Percentiles rank a stretch among this genome's conserved stretches.
phyloP scores from a whole-genome alignment of 1,140 invertebrate species.

The Pachypeltis micranthus region DNA sequence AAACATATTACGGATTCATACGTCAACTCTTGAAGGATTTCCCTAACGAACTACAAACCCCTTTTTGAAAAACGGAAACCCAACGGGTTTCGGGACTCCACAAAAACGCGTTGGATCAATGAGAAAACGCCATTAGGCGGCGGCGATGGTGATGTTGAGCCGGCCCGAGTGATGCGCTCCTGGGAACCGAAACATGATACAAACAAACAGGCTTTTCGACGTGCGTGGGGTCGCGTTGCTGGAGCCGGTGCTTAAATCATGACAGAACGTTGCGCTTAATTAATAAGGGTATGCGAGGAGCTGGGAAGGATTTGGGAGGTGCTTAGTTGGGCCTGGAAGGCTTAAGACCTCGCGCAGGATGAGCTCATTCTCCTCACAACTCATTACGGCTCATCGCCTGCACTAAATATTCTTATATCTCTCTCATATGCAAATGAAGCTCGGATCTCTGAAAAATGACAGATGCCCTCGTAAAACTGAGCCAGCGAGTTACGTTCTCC shows the following conservation, averaged over 20 bases:
- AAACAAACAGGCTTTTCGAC: constrained; percentile 1
- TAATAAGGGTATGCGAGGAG: constrained; percentile 9
- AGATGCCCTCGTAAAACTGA: no score
- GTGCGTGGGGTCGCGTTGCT: not conserved
- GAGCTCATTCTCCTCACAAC: not conserved
- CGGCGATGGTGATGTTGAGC: no score
- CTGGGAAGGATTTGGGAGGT: no score
- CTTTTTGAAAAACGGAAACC: no score
- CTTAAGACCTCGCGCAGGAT: not conserved
- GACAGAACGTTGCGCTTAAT: not conserved
- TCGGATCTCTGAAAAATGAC: no score
- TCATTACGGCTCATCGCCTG: no score
- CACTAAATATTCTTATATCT: no score
- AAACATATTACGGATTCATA: not conserved
- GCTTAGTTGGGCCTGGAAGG: not conserved
- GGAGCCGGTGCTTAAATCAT: not conserved
- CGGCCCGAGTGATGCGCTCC: not conserved
- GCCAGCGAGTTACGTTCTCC: no score
- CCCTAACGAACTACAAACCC: not conserved
- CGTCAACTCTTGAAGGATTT: not conserved
- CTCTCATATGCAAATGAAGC: no score
- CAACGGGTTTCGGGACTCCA: no score
- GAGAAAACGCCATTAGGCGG: no score
- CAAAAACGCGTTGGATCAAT: no score
- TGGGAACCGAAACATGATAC: constrained; percentile 1